Evolutionary conservation across 2,888 invertebrate genomes (phyloP).

Genomic region (Pristionchus exspectatus): DNA sequence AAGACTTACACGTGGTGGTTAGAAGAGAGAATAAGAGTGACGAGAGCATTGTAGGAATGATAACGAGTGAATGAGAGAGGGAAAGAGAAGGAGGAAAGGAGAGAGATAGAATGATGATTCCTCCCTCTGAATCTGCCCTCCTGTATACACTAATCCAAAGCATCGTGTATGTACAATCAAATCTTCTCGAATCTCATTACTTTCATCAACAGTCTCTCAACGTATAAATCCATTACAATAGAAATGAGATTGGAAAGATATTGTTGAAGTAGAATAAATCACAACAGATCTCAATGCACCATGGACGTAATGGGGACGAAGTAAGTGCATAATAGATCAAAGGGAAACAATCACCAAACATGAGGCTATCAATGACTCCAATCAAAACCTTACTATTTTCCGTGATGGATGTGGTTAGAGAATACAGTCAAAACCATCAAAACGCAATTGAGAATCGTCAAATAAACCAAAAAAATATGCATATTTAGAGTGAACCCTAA

Average conservation of each 20-base stretch:
- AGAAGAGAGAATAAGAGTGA: slow-evolving; percentile 25
- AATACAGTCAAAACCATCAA: slow-evolving; percentile 21
- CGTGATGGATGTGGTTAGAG: background rate
- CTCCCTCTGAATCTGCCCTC: slow-evolving; percentile 9
- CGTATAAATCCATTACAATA: slow-evolving; percentile 13
- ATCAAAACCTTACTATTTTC: background rate
- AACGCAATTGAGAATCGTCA: slow-evolving; percentile 33
- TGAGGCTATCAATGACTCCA: background rate
- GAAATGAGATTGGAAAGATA: slow-evolving; percentile 7
- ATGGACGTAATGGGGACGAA: background rate
- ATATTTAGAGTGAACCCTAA: slow-evolving; percentile 50
- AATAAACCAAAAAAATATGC: slow-evolving; percentile 11
- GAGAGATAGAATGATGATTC: slow-evolving; percentile 7
- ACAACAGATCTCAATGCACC: slow-evolving; percentile 46
- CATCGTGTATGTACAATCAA: slow-evolving; percentile 10
- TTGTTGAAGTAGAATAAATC: background rate
- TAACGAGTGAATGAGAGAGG: background rate
- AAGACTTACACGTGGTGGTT: slow-evolving; percentile 17
- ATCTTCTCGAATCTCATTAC: slow-evolving; percentile 5
- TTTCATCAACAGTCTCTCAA: slow-evolving; percentile 23
- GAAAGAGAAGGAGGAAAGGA: background rate
- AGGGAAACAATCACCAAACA: slow-evolving; percentile 24
- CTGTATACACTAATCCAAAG: background rate
- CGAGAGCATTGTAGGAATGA: slow-evolving; percentile 13
- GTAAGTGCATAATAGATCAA: slow-evolving; percentile 18